Evolutionary conservation across 2,797 vertebrate species (phyloP), one percentile per base, ranked within the genome.

Genomic region (Cuniculus paca): DNA sequence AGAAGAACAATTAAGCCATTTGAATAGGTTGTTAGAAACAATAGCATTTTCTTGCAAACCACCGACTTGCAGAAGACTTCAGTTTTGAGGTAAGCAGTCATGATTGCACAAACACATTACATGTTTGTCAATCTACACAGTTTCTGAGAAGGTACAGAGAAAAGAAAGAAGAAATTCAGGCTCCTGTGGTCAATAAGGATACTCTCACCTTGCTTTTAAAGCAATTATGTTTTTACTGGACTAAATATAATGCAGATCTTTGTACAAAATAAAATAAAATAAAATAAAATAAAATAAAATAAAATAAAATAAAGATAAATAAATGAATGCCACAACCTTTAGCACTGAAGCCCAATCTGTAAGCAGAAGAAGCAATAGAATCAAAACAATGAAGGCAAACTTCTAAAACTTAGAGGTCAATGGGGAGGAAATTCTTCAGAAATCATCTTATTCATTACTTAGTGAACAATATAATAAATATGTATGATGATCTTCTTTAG

Each of bases 1-100:
- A 95, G 48, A 94, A 96, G 92, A 98, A 97, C 96, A 98, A 98
- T 98, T 98, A 98, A 98, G 93, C 48, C 77, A 86, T 97, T 97
- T 94, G 82, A 90, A 72, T 94, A 83, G 75, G 95, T 88, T 94
- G 17, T 93, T 74, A 96, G 94, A 97, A 95, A 93, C 39, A 86
- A 87, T 16, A 96, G 17, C 39, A 39, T 92, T 88, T 98, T 97
- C 86, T 92, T 94, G 42, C 92, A 97, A 96, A 95, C n/a, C 58
- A n/a, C 58, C 82, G 88, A 92, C 63, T 95, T 90, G 28, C 26
- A 93, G 39, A n/a, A 88, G 60, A 50, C n/a, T 54, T 10, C 6
- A 24, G 3, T 85, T 82, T 90, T 0, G 0, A 95, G 4, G 45
- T 10, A 54, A 54, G 6, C 26, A 52, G 60, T 70, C 65, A 22